phyloP scores from a whole-genome alignment of 2,113 vertebrate genomes.

The human (Homo sapiens) region DNA sequence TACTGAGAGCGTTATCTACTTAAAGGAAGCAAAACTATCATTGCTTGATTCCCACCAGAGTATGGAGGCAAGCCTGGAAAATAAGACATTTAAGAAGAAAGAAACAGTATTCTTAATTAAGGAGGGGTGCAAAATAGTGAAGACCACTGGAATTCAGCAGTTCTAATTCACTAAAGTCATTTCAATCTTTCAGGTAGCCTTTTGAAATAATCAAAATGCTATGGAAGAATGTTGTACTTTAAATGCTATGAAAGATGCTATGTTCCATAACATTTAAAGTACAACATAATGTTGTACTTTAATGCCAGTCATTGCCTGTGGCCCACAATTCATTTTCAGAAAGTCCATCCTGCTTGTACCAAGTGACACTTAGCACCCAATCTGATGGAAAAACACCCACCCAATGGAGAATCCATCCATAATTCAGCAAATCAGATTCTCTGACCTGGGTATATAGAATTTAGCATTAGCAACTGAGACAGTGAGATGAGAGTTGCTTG shows the following conservation, averaged over 20 bases:
- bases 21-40: not conserved
- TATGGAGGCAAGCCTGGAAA: not conserved
- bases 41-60: not conserved
- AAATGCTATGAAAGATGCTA: not conserved
- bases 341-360: not conserved
- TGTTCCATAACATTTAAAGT: too few species aligned
- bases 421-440: not conserved
- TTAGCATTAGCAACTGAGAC: not conserved
- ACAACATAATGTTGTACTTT: too few species aligned
- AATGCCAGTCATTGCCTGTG: not conserved
- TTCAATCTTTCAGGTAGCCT: not conserved
- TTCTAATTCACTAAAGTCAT: not conserved
- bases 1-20: not conserved
- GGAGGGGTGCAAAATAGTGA: not conserved
- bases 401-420: not conserved
- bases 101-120: not conserved
- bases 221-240: not conserved
- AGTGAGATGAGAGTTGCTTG: not conserved
- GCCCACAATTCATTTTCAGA: not conserved
- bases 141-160: not conserved
- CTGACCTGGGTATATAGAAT: not conserved
- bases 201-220: not conserved
- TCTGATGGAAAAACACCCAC: not conserved
- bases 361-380: not conserved
- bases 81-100: not conserved